Conservation (phyloP, 2,797 vertebrate genomes). For the Hippocampus kuda region DNA sequence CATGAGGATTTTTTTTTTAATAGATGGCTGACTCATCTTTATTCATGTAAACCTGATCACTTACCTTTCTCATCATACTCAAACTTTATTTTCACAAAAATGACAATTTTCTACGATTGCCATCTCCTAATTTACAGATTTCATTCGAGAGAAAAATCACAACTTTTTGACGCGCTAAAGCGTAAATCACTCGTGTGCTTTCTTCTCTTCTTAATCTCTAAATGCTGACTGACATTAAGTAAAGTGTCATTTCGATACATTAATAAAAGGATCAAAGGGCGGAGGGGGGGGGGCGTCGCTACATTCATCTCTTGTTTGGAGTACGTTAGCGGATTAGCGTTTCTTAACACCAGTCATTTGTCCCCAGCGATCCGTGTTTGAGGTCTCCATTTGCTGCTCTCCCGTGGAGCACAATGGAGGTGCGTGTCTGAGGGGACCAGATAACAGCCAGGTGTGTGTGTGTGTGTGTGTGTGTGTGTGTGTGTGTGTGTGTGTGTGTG, state of each 20-base stretch:
- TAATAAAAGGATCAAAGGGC: constrained; percentile 1
- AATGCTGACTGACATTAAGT: constrained; percentile 3
- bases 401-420: constrained; percentile 61
- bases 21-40: too few relatives aligned
- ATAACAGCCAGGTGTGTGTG: constrained; percentile 66
- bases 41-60: too few relatives aligned
- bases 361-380: constrained; percentile 56
- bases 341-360: constrained; percentile 53
- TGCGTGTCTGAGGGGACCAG: constrained; percentile 60
- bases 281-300: constrained; percentile 8
- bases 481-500: constrained; percentile 31
- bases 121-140: too few relatives aligned
- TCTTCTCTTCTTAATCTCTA: neutral
- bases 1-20: too few relatives aligned
- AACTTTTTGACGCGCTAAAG: neutral
- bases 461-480: constrained; percentile 12
- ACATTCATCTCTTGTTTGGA: constrained; percentile 17
- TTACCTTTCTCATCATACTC: too few relatives aligned
- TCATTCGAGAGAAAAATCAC: neutral
- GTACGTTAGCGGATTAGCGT: constrained; percentile 15
- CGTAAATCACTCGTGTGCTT: neutral
- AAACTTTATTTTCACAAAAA: too few relatives aligned
- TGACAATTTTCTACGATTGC: too few relatives aligned
- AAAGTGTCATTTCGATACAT: neutral
- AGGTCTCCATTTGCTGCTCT: constrained; percentile 69